Conservation (phyloP, 2,888 invertebrate genomes). For the Metallyticus violacea region DNA sequence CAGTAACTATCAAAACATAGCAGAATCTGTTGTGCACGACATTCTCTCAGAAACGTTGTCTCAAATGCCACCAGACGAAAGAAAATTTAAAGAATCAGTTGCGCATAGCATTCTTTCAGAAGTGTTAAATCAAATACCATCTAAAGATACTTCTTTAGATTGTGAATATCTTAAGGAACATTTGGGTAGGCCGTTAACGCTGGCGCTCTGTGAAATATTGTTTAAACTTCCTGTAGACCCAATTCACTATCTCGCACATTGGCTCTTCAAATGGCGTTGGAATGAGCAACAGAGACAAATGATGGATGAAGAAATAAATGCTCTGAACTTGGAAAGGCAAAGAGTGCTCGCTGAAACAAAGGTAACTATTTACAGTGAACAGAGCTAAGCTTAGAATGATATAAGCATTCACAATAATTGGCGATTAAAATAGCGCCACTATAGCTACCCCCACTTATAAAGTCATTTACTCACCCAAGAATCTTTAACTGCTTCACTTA, state of each 20-base stretch:
- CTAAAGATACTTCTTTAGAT: not conserved
- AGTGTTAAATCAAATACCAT: not conserved
- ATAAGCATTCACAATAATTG: too few relatives aligned
- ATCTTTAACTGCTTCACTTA: too few relatives aligned
- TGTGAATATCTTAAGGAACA: conserved; percentile 27
- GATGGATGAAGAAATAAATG: conserved; percentile 42
- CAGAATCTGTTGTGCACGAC: not conserved
- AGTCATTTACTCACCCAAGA: too few relatives aligned
- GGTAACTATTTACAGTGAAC: not conserved
- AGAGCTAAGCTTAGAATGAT: too few relatives aligned
- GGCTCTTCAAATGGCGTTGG: conserved; percentile 51
- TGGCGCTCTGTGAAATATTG: conserved; percentile 49
- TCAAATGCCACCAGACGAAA: not conserved
- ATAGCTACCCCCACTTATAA: too few relatives aligned
- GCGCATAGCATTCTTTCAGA: not conserved
- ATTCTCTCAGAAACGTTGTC: not conserved
- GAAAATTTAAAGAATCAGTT: not conserved
- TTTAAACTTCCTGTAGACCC: conserved; percentile 50
- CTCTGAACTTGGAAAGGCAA: conserved; percentile 42
- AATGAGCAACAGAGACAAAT: conserved; percentile 46
- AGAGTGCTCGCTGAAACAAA: conserved; percentile 30
- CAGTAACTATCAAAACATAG: not conserved
- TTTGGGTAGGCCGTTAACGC: conserved; percentile 41
- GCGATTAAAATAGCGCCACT: too few relatives aligned
- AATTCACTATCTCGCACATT: conserved; percentile 50